Percentiles rank a stretch among this genome's conserved stretches.
phyloP scores from a whole-genome alignment of 2,113 vertebrate genomes.

The Arizona elegans region DNA sequence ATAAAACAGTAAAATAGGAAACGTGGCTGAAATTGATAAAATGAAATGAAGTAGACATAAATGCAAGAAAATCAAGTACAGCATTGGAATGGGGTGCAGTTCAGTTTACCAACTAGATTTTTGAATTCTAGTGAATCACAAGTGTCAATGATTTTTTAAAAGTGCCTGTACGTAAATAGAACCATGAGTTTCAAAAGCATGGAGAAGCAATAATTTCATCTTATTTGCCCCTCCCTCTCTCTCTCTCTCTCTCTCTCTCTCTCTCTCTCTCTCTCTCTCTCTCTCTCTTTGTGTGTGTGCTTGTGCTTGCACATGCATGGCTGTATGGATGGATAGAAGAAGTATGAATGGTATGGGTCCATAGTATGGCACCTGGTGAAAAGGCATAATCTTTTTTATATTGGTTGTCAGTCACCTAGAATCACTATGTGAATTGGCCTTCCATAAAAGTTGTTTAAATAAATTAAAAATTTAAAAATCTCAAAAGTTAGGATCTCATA shows the following conservation, averaged over 20 bases:
- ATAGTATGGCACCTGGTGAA: neutral
- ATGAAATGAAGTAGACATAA: neutral
- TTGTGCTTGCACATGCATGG: no score
- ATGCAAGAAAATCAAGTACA: neutral
- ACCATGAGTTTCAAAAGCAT: neutral
- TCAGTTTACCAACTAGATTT: neutral
- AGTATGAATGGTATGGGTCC: neutral
- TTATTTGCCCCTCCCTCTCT: neutral
- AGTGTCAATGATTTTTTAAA: neutral
- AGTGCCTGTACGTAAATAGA: neutral
- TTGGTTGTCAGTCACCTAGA: neutral
- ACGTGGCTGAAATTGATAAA: neutral
- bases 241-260: neutral
- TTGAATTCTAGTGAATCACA: neutral
- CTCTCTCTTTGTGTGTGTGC: neutral
- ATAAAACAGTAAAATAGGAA: neutral
- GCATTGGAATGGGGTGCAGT: neutral
- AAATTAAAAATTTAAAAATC: neutral
- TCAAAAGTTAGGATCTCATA: neutral
- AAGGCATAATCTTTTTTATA: neutral
- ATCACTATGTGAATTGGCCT: neutral
- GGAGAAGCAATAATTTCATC: neutral
- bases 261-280: neutral
- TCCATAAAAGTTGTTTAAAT: neutral
- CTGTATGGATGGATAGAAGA: neutral